Evolutionary conservation across 2,888 invertebrate species (phyloP).

Genomic region (Diaphora mendica): DNA sequence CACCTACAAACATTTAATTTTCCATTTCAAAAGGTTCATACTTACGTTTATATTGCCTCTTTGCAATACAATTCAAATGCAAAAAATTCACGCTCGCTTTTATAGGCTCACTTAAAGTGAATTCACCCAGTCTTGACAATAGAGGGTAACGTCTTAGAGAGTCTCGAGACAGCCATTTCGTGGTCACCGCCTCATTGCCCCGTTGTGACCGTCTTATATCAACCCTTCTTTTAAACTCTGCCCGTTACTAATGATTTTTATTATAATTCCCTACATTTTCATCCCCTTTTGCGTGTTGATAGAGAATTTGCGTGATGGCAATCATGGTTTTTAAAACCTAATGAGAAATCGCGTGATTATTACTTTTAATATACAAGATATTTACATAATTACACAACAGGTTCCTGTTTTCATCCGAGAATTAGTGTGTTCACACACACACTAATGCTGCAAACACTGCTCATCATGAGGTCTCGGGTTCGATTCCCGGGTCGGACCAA

Average conservation of each 20-base stretch:
- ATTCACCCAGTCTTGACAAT: not conserved
- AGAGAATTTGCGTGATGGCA: slow-evolving; percentile 8
- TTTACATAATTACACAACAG: not conserved
- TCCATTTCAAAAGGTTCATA: no score
- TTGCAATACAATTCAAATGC: not conserved
- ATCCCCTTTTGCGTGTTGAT: slow-evolving; percentile 14
- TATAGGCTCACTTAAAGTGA: not conserved
- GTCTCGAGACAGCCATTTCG: slow-evolving; percentile 31
- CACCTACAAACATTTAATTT: no score
- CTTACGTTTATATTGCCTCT: not conserved
- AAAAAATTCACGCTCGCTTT: not conserved
- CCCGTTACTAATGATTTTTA: slow-evolving; percentile 40
- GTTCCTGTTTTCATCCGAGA: no score
- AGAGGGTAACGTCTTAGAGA: slow-evolving; percentile 17
- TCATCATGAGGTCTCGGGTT: no score
- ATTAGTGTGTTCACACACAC: no score
- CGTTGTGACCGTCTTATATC: slow-evolving; percentile 23
- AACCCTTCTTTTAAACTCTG: slow-evolving; percentile 37
- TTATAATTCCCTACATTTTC: slow-evolving; percentile 27
- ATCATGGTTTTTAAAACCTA: not conserved
- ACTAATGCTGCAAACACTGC: no score
- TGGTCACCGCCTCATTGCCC: slow-evolving; percentile 27
- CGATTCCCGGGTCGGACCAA: no score
- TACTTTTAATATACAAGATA: not conserved
- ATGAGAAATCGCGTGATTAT: not conserved